Conservation (phyloP, 2,113 vertebrate genomes). For the Piprites chloris region DNA sequence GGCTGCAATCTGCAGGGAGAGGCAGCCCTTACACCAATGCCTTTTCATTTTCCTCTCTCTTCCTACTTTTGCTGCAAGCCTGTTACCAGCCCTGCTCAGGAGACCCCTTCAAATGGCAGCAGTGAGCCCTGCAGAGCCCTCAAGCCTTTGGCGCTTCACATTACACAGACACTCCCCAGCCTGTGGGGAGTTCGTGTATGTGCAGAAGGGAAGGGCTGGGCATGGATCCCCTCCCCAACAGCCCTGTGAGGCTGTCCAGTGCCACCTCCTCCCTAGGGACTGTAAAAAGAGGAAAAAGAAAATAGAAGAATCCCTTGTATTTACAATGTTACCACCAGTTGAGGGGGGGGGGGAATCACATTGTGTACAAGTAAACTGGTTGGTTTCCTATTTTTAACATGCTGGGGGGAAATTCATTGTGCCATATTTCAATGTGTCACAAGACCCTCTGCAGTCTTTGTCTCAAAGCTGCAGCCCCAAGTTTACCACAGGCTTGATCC, state of each 20-base stretch:
- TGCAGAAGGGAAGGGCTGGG: neutral
- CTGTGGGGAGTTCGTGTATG: neutral
- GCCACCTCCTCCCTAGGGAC: neutral
- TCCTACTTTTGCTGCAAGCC: neutral
- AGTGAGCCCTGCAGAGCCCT: neutral
- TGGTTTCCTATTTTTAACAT: neutral
- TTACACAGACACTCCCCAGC: neutral
- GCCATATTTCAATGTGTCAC: neutral
- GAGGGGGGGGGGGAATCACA: neutral
- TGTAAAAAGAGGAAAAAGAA: neutral
- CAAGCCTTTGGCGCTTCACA: accelerated
- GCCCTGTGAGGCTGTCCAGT: neutral
- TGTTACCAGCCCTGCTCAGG: neutral
- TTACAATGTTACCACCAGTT: neutral
- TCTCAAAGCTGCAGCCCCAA: neutral
- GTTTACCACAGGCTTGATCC: neutral
- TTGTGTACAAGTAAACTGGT: neutral
- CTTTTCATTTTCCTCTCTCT: neutral
- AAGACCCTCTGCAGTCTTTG: neutral
- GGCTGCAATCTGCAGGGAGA: neutral
- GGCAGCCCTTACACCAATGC: accelerated
- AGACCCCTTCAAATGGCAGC: neutral
- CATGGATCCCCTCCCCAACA: neutral
- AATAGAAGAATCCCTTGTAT: accelerated
- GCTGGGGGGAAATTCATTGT: neutral